Evolutionary conservation across 2,113 vertebrate genomes (phyloP).

Genomic region (Percina caprodes): DNA sequence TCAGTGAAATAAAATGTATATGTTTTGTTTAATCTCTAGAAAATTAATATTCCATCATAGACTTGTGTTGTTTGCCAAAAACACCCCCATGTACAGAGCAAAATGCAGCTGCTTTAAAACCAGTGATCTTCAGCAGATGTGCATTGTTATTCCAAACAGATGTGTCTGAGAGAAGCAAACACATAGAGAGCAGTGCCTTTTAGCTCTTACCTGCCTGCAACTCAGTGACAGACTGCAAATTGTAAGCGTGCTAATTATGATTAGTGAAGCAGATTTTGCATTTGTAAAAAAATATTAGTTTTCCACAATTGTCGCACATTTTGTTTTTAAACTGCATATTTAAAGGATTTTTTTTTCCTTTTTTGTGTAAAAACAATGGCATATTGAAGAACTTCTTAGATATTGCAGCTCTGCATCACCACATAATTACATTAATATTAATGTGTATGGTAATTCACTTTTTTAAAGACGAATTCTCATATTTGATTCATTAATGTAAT

Average conservation of each 20-base stretch:
- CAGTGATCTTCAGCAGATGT: constrained; percentile 74
- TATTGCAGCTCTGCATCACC: constrained; percentile 62
- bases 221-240: constrained; percentile 61
- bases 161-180: constrained; percentile 89
- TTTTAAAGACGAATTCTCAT: constrained; percentile 78
- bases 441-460: constrained; percentile 81
- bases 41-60: background rate
- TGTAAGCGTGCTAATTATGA: constrained; percentile 38
- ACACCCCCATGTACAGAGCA: background rate
- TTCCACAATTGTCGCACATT: background rate
- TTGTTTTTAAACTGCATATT: constrained; percentile 11
- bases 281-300: constrained; percentile 5
- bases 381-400: constrained; percentile 52
- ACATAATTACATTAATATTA: constrained; percentile 83
- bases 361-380: constrained; percentile 54
- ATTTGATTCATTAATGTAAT: constrained; percentile 86
- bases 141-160: constrained; percentile 75
- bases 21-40: background rate
- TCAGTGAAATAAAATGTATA: background rate
- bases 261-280: constrained; percentile 30
- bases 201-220: constrained; percentile 88
- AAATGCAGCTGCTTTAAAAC: constrained; percentile 55
- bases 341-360: constrained; percentile 24
- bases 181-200: constrained; percentile 88
- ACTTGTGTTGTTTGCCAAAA: constrained; percentile 9